A percentile compares a stretch with the other conserved stretches of the same genome.
phyloP scores from a whole-genome alignment of 2,797 vertebrate species.

The Acrossocheilus fasciatus region DNA sequence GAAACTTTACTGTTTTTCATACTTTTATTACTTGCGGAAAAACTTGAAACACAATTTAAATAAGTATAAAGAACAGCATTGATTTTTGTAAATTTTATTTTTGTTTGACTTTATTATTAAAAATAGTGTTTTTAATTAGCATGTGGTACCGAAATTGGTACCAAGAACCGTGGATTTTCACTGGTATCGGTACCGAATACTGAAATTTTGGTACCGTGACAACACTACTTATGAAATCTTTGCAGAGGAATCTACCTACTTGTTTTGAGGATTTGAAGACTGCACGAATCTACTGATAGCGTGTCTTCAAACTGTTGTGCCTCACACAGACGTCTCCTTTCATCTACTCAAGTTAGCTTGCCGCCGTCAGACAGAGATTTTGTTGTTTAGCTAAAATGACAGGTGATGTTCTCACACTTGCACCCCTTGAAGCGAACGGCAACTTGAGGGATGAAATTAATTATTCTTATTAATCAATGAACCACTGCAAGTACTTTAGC shows the following conservation, averaged over 20 bases:
- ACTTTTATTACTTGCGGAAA: too few species aligned
- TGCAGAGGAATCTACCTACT: not conserved
- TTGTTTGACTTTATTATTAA: too few species aligned
- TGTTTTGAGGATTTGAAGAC: slow-evolving; percentile 12
- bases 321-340: slow-evolving; percentile 2
- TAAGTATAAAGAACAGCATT: too few species aligned
- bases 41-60: too few species aligned
- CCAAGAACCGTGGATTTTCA: too few species aligned
- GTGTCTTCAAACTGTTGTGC: not conserved
- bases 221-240: not conserved
- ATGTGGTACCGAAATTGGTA: too few species aligned
- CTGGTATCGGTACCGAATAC: too few species aligned
- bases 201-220: too few species aligned
- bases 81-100: too few species aligned
- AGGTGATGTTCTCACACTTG: slow-evolving; percentile 19
- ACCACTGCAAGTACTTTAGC: slow-evolving; percentile 20
- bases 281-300: slow-evolving; percentile 9
- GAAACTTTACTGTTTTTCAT: too few species aligned
- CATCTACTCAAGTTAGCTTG: slow-evolving; percentile 32
- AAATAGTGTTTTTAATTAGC: too few species aligned
- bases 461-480: slow-evolving; percentile 52
- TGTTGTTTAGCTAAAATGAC: slow-evolving; percentile 44
- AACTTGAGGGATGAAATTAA: slow-evolving; percentile 40
- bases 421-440: slow-evolving; percentile 28
- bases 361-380: slow-evolving; percentile 28